These are phyloP conservation scores for Oxystoma pomonae DNA, from an alignment of 2,888 invertebrate species.

Conservation along the genomic window DNA sequence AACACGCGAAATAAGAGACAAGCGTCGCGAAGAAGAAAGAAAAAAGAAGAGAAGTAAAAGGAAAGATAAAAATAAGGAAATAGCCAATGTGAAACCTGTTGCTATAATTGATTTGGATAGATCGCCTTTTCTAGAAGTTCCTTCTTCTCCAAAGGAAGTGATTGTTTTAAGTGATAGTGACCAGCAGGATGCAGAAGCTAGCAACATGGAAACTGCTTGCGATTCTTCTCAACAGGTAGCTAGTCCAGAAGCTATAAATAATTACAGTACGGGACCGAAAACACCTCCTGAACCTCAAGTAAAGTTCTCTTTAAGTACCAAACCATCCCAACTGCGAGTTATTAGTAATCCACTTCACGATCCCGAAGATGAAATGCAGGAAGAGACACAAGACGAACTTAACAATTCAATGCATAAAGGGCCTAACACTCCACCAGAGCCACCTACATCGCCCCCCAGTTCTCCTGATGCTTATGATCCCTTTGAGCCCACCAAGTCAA, in stretches of 20 bases:
- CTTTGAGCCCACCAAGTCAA: conserved; percentile 84
- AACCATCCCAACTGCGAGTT: conserved; percentile 52
- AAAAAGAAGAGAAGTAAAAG: conserved; percentile 42
- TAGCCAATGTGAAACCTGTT: conserved; percentile 62
- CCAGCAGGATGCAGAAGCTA: conserved; percentile 50
- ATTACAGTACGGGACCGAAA: conserved; percentile 60
- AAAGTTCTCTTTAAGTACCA: conserved; percentile 58
- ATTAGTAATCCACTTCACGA: conserved; percentile 61
- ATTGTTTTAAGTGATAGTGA: conserved; percentile 84
- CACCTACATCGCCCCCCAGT: conserved; percentile 63
- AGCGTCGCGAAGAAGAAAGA: conserved; percentile 44
- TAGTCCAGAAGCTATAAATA: conserved; percentile 39
- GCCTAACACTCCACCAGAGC: conserved; percentile 68
- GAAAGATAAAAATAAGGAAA: conserved; percentile 41
- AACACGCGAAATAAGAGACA: conserved; percentile 40
- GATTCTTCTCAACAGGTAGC: conserved; percentile 40
- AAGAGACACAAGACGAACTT: conserved; percentile 35
- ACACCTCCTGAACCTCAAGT: conserved; percentile 71
- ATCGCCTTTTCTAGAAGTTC: conserved; percentile 79
- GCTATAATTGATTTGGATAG: conserved; percentile 83
- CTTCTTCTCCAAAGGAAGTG: conserved; percentile 74
- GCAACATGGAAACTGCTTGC: conserved; percentile 27
- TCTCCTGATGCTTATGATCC: conserved; percentile 87
- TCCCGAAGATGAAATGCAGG: conserved; percentile 49
- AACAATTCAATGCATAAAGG: conserved; percentile 52